Base-by-base conservation (phyloP, 2,113 vertebrate species). In the Dissostichus mawsoni region DNA sequence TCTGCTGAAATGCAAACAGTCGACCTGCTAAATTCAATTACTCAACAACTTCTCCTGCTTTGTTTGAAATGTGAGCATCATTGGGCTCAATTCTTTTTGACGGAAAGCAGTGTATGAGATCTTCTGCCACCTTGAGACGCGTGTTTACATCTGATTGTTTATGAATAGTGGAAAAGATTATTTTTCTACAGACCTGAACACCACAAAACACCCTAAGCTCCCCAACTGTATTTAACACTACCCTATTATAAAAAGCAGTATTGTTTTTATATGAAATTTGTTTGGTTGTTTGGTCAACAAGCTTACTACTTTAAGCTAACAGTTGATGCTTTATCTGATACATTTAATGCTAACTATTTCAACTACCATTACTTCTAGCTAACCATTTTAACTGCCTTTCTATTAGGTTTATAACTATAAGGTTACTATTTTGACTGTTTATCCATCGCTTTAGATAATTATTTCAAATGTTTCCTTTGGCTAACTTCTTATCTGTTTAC, bases 21-120 rank as follows among this genome's bases (percentile, higher is more conserved):
- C 64, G 7, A 58, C 66, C 69, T 64, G 68, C 69, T 81, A 9
- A 17, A 47, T 62, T 84, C 11, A 64, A 70, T 78, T 61, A 78
- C 57, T 52, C n/a, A 70, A 33, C 14, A 45, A 17, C 48, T 62
- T 44, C 41, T 17, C 58, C 56, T 20, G n/a, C 25, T 81, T 63
- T 69, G 56, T 58, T 78, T 71, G 67, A 69, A 63, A 80, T 52
- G 17, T 50, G n/a, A 16, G 16, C 17, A 56, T 3, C 20, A 56
- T 12, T 25, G 20, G 17, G 14, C 47, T 75, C 78, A 59, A 11
- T 56, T 78, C 25, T n/a, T 17, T 53, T 14, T 0, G 45, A 74
- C 13, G 59, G 56, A 55, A 45, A 41, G 23, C 14, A 41, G 48
- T 45, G 55, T 2, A 23, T 23, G 16, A 51, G 20, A 58, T 69